A percentile compares a stretch with the other conserved stretches of the same genome.
Conservation (phyloP, 2,888 invertebrate species). For the Selenia dentaria region DNA sequence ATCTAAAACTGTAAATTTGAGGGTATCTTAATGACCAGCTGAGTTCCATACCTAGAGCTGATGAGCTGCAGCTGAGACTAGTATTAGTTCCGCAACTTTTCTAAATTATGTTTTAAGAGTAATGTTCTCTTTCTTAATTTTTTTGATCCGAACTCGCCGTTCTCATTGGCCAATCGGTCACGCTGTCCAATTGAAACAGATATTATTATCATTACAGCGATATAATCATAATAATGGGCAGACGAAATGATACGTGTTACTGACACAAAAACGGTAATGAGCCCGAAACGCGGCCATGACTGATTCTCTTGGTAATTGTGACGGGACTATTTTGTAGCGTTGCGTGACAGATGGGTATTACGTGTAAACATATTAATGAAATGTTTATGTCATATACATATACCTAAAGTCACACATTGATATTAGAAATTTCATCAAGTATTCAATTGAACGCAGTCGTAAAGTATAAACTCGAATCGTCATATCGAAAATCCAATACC, state of each 20-base stretch:
- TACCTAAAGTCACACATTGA: too few relatives aligned
- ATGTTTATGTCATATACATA: not conserved
- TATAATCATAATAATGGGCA: constrained; percentile 50
- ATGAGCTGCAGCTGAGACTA: too few relatives aligned
- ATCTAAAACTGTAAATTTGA: too few relatives aligned
- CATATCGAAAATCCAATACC: too few relatives aligned
- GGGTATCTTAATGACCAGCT: too few relatives aligned
- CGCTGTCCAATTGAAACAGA: constrained; percentile 56
- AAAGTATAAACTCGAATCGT: too few relatives aligned
- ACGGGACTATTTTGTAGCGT: constrained; percentile 19
- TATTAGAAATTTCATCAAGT: too few relatives aligned
- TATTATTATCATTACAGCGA: constrained; percentile 48
- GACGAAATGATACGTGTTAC: constrained; percentile 32
- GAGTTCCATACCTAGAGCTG: too few relatives aligned
- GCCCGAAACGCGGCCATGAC: constrained; percentile 29
- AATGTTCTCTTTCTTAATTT: constrained; percentile 18
- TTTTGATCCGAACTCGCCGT: constrained; percentile 1
- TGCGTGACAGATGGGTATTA: constrained; percentile 15
- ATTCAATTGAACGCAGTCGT: too few relatives aligned
- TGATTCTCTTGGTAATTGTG: constrained; percentile 18
- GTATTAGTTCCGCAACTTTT: too few relatives aligned
- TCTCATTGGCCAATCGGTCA: constrained; percentile 33
- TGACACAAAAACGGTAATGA: constrained; percentile 36
- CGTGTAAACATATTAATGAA: constrained; percentile 18
- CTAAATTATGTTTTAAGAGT: too few relatives aligned